Conservation (phyloP, 1,140 invertebrate species). For the Eriocheir sinensis region DNA sequence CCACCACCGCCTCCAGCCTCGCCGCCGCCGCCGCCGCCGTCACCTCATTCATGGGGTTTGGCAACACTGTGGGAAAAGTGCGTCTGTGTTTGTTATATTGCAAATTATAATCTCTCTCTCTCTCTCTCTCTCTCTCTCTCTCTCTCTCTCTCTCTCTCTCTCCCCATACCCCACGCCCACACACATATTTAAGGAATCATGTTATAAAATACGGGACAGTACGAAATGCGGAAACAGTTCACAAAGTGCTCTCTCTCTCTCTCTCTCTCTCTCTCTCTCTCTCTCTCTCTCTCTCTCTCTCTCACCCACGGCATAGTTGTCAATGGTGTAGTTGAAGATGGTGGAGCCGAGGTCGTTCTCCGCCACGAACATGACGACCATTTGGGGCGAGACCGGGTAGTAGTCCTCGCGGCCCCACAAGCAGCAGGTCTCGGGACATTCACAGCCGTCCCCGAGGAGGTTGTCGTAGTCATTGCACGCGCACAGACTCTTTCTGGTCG, state of each 20-base stretch:
- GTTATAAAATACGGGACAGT: no score
- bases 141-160: no score
- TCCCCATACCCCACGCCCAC: neutral
- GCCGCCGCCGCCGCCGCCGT: neutral
- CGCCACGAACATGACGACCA: neutral
- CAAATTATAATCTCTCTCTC: no score
- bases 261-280: neutral
- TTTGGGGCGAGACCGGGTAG: neutral
- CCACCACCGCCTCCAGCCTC: neutral
- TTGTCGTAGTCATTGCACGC: neutral
- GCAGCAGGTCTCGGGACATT: neutral
- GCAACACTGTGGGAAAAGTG: neutral
- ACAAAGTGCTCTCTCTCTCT: no score
- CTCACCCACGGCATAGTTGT: neutral
- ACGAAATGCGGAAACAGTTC: no score
- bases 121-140: no score
- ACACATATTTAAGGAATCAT: no score
- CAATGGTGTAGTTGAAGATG: neutral
- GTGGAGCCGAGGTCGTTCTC: neutral
- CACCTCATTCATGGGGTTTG: neutral
- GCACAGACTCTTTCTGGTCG: neutral
- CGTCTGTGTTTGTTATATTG: no score
- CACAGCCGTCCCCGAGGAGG: neutral
- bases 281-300: neutral
- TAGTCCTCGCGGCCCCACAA: neutral